A percentile compares a stretch with the other conserved stretches of the same genome.
phyloP scores from a whole-genome alignment of 2,888 invertebrate species.

The Hoplodrina ambigua region DNA sequence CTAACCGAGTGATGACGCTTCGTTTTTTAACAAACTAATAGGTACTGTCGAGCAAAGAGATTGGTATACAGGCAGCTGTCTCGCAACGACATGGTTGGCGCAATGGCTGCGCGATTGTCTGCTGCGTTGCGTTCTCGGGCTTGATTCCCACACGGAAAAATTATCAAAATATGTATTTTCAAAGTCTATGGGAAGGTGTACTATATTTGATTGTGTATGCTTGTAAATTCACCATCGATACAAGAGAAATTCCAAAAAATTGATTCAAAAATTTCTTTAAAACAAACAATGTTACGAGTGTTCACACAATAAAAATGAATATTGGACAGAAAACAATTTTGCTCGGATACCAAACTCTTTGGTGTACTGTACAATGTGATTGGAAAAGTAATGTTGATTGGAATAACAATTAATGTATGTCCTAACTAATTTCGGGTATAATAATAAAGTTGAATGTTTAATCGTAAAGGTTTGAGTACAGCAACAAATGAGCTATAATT shows the following conservation, averaged over 20 bases:
- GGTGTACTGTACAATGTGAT: neutral
- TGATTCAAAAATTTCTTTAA: too few relatives aligned
- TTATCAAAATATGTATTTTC: too few relatives aligned
- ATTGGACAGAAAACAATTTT: neutral
- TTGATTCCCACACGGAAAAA: too few relatives aligned
- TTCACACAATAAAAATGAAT: too few relatives aligned
- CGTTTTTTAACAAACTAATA: conserved; percentile 62
- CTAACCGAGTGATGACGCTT: conserved; percentile 69
- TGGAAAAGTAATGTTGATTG: conserved; percentile 64
- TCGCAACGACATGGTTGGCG: too few relatives aligned
- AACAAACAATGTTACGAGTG: too few relatives aligned
- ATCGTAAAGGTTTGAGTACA: conserved; percentile 37
- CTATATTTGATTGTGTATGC: too few relatives aligned
- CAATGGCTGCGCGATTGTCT: too few relatives aligned
- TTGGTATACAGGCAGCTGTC: neutral
- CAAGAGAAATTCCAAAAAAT: too few relatives aligned
- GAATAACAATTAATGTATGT: conserved; percentile 57
- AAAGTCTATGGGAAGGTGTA: too few relatives aligned
- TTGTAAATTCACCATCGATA: too few relatives aligned
- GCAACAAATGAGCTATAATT: conserved; percentile 58
- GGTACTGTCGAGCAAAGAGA: neutral
- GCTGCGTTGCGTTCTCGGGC: too few relatives aligned
- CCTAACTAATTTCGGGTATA: conserved; percentile 48
- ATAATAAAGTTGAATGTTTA: conserved; percentile 48
- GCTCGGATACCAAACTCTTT: neutral